Conservation (phyloP, 2,797 vertebrate genomes). For the Anas bernieri region DNA sequence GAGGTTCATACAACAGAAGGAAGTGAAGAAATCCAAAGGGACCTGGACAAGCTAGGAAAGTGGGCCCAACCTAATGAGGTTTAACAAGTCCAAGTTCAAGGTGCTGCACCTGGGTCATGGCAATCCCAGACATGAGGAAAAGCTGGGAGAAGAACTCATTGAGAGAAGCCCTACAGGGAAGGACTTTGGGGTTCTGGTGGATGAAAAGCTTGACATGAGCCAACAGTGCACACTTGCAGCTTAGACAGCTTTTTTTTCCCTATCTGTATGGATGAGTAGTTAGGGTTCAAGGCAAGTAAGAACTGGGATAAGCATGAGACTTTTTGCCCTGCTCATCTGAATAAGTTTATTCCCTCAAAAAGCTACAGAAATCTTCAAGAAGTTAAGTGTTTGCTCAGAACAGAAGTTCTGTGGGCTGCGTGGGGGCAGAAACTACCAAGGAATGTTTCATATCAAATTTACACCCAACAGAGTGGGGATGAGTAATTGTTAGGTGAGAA, state of each 20-base stretch:
- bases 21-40: too few relatives aligned
- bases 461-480: slow-evolving; percentile 51
- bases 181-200: too few relatives aligned
- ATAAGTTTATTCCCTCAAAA: slow-evolving; percentile 36
- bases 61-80: too few relatives aligned
- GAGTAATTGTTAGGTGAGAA: slow-evolving; percentile 70
- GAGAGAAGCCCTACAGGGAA: too few relatives aligned
- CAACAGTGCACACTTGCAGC: too few relatives aligned
- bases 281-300: slow-evolving; percentile 30
- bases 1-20: too few relatives aligned
- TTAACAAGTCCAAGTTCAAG: too few relatives aligned
- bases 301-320: background rate
- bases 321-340: slow-evolving; percentile 50
- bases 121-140: too few relatives aligned
- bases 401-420: slow-evolving; percentile 73
- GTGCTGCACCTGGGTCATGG: too few relatives aligned
- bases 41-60: too few relatives aligned
- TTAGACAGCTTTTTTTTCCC: background rate
- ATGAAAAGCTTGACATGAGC: too few relatives aligned
- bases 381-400: slow-evolving; percentile 41
- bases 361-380: slow-evolving; percentile 39
- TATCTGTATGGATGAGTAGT: slow-evolving; percentile 5
- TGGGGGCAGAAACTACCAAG: slow-evolving; percentile 65
- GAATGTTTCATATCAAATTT: slow-evolving; percentile 54
- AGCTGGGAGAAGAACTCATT: too few relatives aligned